A percentile compares a stretch with the other conserved stretches of the same genome.
phyloP scores from a whole-genome alignment of 2,888 invertebrate species.

The Capitulum mitella region DNA sequence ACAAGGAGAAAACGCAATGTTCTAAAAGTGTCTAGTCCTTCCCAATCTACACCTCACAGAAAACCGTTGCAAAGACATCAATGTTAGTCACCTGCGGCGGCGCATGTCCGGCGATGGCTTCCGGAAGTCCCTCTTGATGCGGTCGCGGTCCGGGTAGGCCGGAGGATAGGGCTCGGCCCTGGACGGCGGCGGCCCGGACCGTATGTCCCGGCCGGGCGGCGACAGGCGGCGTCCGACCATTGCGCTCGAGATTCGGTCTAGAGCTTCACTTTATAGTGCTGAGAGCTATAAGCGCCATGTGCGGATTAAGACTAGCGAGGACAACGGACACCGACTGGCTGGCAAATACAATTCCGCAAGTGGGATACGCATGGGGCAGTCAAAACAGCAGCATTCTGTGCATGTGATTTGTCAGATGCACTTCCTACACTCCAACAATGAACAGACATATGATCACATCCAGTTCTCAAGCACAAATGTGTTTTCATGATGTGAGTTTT shows the following conservation, averaged over 20 bases:
- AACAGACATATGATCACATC: too few relatives aligned
- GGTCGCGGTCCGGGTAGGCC: not conserved
- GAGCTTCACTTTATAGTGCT: not conserved
- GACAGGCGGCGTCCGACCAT: not conserved
- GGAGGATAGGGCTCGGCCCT: not conserved
- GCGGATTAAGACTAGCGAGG: too few relatives aligned
- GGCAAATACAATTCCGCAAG: too few relatives aligned
- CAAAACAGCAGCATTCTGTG: too few relatives aligned
- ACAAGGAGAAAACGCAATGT: not conserved
- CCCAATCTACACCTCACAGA: too few relatives aligned
- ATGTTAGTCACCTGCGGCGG: not conserved
- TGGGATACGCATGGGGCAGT: too few relatives aligned
- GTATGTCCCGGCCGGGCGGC: not conserved
- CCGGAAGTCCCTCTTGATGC: not conserved
- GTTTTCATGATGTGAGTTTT: too few relatives aligned
- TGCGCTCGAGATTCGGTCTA: not conserved
- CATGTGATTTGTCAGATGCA: too few relatives aligned
- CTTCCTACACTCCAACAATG: too few relatives aligned
- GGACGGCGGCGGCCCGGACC: not conserved
- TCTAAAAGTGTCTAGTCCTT: not conserved
- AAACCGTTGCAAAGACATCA: not conserved
- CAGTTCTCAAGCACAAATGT: too few relatives aligned
- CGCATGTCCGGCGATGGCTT: constrained; percentile 8
- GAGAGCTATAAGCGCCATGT: not conserved
- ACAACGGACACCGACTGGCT: too few relatives aligned